A percentile compares a stretch with the other conserved stretches of the same genome.
Conservation (phyloP, 2,888 invertebrate species). For the Galeruca laticollis region DNA sequence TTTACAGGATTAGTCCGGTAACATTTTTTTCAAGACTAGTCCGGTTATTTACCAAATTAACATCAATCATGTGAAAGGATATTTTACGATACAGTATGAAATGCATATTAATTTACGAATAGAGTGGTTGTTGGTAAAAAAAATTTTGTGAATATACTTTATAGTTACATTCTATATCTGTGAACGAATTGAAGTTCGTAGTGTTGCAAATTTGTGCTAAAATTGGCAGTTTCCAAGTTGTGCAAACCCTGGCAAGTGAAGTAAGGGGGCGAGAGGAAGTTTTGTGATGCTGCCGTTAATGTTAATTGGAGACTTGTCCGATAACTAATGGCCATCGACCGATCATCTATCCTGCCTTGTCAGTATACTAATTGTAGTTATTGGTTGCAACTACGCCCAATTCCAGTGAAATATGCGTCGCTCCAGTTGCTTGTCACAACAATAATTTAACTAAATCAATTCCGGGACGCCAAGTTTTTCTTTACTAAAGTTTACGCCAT, state of each 20-base stretch:
- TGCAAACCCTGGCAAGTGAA: slow-evolving; percentile 13
- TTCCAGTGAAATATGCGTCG: slow-evolving; percentile 64
- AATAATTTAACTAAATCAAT: slow-evolving; percentile 67
- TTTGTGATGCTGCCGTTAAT: slow-evolving; percentile 53
- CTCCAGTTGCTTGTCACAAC: slow-evolving; percentile 62
- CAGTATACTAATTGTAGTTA: slow-evolving; percentile 66
- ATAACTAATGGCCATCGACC: slow-evolving; percentile 62
- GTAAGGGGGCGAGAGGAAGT: slow-evolving; percentile 19
- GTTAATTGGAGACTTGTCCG: slow-evolving; percentile 61
- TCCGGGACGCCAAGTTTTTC: slow-evolving; percentile 56
- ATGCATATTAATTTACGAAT: no score
- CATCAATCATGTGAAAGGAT: no score
- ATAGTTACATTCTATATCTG: background rate
- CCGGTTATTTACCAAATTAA: no score
- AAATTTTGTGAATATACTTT: no score
- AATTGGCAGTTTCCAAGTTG: slow-evolving; percentile 26
- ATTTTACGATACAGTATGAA: no score
- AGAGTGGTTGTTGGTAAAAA: no score
- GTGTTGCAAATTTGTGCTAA: slow-evolving; percentile 16
- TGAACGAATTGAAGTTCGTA: background rate
- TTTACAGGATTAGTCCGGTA: no score
- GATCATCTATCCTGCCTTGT: slow-evolving; percentile 65
- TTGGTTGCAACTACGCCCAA: slow-evolving; percentile 66
- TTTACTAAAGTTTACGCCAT: slow-evolving; percentile 63
- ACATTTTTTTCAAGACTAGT: no score